Evolutionary conservation across 2,888 invertebrate species (phyloP).

Genomic region (Nephrotoma appendiculata): DNA sequence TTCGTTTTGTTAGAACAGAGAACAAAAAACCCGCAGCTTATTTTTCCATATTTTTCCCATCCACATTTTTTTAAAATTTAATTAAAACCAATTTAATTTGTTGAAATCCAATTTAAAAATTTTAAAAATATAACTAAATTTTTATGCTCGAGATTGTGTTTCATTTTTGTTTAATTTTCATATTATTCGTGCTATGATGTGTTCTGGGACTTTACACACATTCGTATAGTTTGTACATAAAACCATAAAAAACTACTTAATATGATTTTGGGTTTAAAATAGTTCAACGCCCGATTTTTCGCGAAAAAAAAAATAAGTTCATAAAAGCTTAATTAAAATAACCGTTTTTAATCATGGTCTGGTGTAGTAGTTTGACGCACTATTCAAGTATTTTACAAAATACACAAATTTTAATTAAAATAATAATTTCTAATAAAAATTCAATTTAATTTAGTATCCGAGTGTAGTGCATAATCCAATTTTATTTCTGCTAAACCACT

Average conservation of each 20-base stretch:
- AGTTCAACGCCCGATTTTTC: background rate
- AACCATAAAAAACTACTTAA: no score
- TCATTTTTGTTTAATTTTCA: background rate
- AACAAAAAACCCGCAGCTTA: background rate
- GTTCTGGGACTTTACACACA: background rate
- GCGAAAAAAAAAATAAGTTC: background rate
- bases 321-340: background rate
- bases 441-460: background rate
- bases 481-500: background rate
- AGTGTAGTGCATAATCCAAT: background rate
- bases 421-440: background rate
- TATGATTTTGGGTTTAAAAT: background rate
- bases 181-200: background rate
- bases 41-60: background rate
- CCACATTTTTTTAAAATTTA: background rate
- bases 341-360: no score
- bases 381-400: background rate
- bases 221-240: background rate
- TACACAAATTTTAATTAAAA: background rate
- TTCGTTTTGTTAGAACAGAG: background rate
- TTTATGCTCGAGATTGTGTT: background rate
- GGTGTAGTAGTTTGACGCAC: background rate
- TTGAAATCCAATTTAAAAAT: background rate
- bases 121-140: background rate
- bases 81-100: background rate